Evolutionary conservation across 2,888 invertebrate genomes (phyloP).

Genomic region (Arge pagana): DNA sequence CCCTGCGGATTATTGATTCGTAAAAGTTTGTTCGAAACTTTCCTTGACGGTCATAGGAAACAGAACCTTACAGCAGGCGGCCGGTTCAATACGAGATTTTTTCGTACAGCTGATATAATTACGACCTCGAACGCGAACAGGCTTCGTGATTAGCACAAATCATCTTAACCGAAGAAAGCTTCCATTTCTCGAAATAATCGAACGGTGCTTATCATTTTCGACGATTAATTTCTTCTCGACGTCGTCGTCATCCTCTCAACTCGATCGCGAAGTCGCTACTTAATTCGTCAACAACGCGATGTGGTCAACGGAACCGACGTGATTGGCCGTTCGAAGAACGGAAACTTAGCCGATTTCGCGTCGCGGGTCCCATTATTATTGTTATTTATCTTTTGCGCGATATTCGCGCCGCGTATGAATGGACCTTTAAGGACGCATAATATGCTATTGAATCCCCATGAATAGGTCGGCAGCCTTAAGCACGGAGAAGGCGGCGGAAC

Average conservation of each 20-base stretch:
- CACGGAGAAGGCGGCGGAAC: conserved; percentile 48
- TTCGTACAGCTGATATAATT: conserved; percentile 9
- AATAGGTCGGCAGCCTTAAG: conserved; percentile 51
- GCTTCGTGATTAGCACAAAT: no score
- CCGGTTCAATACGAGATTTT: conserved; percentile 14
- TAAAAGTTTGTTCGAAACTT: conserved; percentile 20
- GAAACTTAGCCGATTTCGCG: no score
- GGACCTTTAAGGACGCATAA: conserved; percentile 45
- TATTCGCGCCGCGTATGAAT: conserved; percentile 12
- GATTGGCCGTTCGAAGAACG: no score
- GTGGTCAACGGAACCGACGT: no score
- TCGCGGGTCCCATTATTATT: no score
- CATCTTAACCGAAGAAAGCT: no score
- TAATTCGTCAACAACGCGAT: no score
- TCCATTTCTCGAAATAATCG: no score
- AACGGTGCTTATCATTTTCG: no score
- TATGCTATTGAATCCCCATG: conserved; percentile 54
- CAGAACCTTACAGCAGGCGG: conserved; percentile 19
- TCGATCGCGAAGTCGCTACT: no score
- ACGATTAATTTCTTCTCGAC: no score
- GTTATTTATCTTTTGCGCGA: background rate
- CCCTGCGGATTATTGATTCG: conserved; percentile 16
- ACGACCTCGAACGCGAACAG: background rate
- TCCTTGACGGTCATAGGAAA: conserved; percentile 18
- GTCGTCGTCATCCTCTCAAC: no score